Evolutionary conservation across 2,113 vertebrate species (phyloP).

Genomic region (Tragelaphus scriptus): DNA sequence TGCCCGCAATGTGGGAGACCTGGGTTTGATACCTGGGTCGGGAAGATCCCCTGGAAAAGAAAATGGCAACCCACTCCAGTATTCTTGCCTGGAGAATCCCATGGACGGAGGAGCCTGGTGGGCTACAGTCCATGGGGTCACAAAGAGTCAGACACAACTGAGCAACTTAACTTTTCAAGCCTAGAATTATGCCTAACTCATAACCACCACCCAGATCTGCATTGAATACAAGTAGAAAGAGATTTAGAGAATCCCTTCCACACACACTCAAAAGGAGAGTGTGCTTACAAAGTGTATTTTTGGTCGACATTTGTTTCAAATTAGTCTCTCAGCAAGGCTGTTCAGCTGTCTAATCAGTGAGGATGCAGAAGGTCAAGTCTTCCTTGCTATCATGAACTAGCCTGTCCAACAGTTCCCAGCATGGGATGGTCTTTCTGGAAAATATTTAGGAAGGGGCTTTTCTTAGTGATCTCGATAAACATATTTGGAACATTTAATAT

Average conservation of each 20-base stretch:
- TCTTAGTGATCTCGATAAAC: background rate
- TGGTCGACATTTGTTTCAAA: slow-evolving; percentile 24
- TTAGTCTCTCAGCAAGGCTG: background rate
- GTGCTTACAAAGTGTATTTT: background rate
- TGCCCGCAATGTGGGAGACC: too few relatives aligned
- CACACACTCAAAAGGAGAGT: background rate
- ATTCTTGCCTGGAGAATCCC: too few relatives aligned
- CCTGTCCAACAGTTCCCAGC: background rate
- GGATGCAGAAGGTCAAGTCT: background rate
- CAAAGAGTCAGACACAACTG: too few relatives aligned
- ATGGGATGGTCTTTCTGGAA: slow-evolving; percentile 3
- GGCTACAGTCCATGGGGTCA: too few relatives aligned
- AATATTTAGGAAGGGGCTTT: slow-evolving; percentile 26
- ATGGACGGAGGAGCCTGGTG: too few relatives aligned
- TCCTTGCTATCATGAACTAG: background rate
- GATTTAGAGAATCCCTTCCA: background rate
- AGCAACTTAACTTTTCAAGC: too few relatives aligned
- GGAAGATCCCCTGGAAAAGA: too few relatives aligned
- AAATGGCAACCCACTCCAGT: too few relatives aligned
- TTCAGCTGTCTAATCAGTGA: background rate
- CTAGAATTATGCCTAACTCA: background rate
- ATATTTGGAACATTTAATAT: background rate
- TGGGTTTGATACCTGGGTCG: too few relatives aligned
- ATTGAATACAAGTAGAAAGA: background rate
- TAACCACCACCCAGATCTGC: background rate